Evolutionary conservation across 2,797 vertebrate species (phyloP), one percentile per base, ranked within the genome.

Genomic region (Megalops cyprinoides): DNA sequence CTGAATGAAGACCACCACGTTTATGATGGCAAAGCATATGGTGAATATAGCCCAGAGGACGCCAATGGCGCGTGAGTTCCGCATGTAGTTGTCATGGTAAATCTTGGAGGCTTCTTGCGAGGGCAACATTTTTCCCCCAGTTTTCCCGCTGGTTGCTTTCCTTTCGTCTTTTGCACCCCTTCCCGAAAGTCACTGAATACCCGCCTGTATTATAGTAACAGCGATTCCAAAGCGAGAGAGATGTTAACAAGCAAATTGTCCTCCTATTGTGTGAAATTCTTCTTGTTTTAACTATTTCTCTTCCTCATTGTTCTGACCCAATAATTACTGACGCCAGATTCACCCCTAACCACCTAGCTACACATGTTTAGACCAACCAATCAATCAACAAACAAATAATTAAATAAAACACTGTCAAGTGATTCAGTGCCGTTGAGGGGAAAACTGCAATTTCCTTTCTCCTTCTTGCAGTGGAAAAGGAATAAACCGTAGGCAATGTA

Each of bases 11-110:
- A 97, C 96, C 95, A 98, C 97, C 93, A 98, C 97, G 92, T 97
- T 97, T 92, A 98, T 96, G 93, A 98, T 98, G 94, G 97, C 97
- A 92, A 98, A 97, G 94, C 97, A 98, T 93, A 98, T 97, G 95
- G 97, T 98, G 94, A 98, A 97, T 92, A 98, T 97, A 93, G 97
- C 97, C 97, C 97, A 98, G 62, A 98, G 94, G 88, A 98, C 96
- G 86, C 97, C 97, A 93, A 98, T 97, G 92, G 97, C 96, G 81
- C 97, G 94, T 89, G 97, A 97, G 95, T 98, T 98, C 93, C 97
- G 95, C 96, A 96, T 95, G 86, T 98, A 98, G 92, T 97, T 97
- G 90, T 96, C 95, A 87, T 97, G 96, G 93, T 98, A 97, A 87
- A 97, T 95, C 94, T 96, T 97, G 94, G 96, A 97, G 94, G 96